Conservation (phyloP, 2,888 invertebrate species). For the Sarcophaga subvicina region DNA sequence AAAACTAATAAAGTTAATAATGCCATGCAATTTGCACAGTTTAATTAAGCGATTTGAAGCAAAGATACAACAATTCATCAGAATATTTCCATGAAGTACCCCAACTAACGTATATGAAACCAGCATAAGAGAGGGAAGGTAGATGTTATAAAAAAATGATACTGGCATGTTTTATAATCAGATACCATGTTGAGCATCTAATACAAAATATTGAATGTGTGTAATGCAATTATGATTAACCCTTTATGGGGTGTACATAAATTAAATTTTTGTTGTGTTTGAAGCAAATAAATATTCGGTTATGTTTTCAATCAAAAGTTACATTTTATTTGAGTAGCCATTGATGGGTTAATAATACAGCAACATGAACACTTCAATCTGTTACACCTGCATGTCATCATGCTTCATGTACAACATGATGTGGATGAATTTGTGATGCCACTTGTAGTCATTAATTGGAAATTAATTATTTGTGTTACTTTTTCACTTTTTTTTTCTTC, state of each 20-base stretch:
- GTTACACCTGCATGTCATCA: constrained; percentile 46
- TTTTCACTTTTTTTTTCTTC: background rate
- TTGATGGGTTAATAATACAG: constrained; percentile 19
- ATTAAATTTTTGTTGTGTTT: background rate
- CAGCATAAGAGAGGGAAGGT: too few species aligned
- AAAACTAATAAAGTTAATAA: too few species aligned
- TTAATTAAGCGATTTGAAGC: too few species aligned
- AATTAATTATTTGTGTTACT: constrained; percentile 48
- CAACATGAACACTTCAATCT: background rate
- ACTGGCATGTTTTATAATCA: background rate
- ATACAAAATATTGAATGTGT: background rate
- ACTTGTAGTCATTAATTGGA: constrained; percentile 43
- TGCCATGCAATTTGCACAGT: too few species aligned
- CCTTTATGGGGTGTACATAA: background rate
- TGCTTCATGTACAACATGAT: constrained; percentile 13
- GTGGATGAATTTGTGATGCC: constrained; percentile 35
- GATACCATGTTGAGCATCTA: background rate
- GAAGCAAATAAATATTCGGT: too few species aligned
- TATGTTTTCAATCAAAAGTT: too few species aligned
- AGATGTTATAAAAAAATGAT: background rate
- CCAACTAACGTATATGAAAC: too few species aligned
- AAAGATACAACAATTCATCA: too few species aligned
- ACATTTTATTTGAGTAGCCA: too few species aligned
- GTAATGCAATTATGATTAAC: background rate
- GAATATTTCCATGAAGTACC: too few species aligned